phyloP scores from a whole-genome alignment of 2,888 invertebrate species.

The Odontomyia ornata region DNA sequence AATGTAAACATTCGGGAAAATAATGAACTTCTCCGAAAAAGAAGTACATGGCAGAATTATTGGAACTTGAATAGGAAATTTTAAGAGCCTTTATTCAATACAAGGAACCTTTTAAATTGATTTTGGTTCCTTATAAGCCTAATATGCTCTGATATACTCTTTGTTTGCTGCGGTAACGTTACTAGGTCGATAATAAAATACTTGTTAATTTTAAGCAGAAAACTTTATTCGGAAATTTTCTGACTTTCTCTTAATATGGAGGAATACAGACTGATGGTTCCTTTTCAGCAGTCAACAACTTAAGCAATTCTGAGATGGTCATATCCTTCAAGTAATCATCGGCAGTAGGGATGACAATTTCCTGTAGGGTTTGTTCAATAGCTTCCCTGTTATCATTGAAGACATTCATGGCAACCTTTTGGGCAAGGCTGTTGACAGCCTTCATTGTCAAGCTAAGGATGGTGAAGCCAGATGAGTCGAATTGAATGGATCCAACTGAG shows the following conservation, averaged over 20 bases:
- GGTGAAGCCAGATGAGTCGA: constrained; percentile 21
- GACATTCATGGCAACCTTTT: constrained; percentile 20
- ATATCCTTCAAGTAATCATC: constrained; percentile 39
- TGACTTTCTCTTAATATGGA: background rate
- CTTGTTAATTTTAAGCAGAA: too few species aligned
- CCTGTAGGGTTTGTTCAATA: constrained; percentile 13
- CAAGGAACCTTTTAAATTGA: too few species aligned
- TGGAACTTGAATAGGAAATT: too few species aligned
- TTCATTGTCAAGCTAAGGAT: constrained; percentile 12
- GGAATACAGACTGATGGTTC: constrained; percentile 29
- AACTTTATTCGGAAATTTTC: too few species aligned
- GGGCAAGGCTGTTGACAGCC: constrained; percentile 19
- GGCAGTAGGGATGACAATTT: constrained; percentile 29
- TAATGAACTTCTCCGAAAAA: too few species aligned
- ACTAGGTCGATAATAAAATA: too few species aligned
- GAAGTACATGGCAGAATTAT: too few species aligned
- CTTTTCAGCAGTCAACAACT: constrained; percentile 29
- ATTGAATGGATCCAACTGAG: background rate
- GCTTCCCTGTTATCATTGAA: constrained; percentile 17
- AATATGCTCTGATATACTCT: too few species aligned
- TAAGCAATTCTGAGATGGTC: constrained; percentile 34
- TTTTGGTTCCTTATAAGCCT: too few species aligned
- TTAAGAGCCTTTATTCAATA: too few species aligned
- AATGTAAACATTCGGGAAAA: too few species aligned
- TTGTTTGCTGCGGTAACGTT: too few species aligned